Evolutionary conservation across 1,140 invertebrate genomes (phyloP).

Genomic region (Eupeodes corollae): DNA sequence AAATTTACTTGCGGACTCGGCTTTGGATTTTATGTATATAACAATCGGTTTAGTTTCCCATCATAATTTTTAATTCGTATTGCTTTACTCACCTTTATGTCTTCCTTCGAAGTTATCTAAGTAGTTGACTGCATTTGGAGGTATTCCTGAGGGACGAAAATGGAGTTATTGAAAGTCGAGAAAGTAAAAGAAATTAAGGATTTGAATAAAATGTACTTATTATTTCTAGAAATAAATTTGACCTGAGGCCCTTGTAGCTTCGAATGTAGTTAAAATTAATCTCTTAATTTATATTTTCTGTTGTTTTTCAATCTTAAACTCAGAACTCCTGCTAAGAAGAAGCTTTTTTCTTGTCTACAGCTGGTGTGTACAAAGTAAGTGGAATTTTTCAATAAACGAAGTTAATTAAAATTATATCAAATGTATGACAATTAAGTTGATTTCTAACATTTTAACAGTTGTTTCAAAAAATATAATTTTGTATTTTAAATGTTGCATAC

Average conservation of each 20-base stretch:
- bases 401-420: too few relatives aligned
- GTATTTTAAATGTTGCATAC: too few relatives aligned
- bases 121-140: constrained; percentile 33
- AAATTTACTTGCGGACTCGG: background rate
- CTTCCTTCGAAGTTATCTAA: constrained; percentile 30
- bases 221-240: background rate
- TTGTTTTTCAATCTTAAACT: background rate
- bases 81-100: constrained; percentile 26
- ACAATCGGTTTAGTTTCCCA: background rate
- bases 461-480: too few relatives aligned
- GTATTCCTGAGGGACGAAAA: constrained; percentile 20
- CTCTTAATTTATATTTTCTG: background rate
- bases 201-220: background rate
- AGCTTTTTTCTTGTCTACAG: too few relatives aligned
- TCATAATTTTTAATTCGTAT: background rate
- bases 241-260: background rate
- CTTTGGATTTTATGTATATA: background rate
- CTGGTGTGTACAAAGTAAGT: too few relatives aligned
- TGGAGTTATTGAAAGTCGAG: too few relatives aligned
- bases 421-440: too few relatives aligned
- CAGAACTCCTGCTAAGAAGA: background rate
- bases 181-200: too few relatives aligned
- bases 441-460: too few relatives aligned
- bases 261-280: background rate
- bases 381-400: too few relatives aligned